Evolutionary conservation across 2,113 vertebrate genomes (phyloP).

Genomic region (Spilogale gracilis): DNA sequence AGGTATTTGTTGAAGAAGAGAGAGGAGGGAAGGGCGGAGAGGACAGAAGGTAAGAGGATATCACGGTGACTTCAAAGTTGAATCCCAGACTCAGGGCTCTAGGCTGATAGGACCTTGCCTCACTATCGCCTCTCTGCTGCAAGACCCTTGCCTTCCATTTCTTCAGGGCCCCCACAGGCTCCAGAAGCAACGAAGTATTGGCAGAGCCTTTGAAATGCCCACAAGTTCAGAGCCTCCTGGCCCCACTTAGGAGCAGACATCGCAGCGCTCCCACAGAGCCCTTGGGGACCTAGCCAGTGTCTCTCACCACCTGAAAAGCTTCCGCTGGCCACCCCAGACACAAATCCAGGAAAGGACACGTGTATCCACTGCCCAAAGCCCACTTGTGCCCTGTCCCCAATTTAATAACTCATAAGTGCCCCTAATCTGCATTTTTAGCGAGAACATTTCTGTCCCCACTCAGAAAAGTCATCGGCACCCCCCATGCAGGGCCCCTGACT

Average conservation of each 20-base stretch:
- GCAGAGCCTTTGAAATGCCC: background rate
- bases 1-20: background rate
- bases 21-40: background rate
- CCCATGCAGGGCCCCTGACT: conserved; percentile 12
- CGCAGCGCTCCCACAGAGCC: background rate
- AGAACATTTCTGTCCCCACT: background rate
- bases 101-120: background rate
- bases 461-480: conserved; percentile 55
- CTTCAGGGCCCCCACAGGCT: background rate
- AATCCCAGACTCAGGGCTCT: background rate
- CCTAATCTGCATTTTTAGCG: background rate
- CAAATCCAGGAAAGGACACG: background rate
- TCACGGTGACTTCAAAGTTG: background rate
- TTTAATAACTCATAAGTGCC: background rate
- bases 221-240: background rate
- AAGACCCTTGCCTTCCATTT: background rate
- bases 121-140: background rate
- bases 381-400: accelerated
- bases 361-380: accelerated
- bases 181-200: background rate
- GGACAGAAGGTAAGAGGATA: background rate
- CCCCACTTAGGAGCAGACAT: background rate
- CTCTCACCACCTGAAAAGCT: background rate
- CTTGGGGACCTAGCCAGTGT: background rate
- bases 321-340: accelerated